Evolutionary conservation across 2,113 vertebrate species (phyloP), one percentile per base, ranked within the genome.

Genomic region (Rhea americana): DNA sequence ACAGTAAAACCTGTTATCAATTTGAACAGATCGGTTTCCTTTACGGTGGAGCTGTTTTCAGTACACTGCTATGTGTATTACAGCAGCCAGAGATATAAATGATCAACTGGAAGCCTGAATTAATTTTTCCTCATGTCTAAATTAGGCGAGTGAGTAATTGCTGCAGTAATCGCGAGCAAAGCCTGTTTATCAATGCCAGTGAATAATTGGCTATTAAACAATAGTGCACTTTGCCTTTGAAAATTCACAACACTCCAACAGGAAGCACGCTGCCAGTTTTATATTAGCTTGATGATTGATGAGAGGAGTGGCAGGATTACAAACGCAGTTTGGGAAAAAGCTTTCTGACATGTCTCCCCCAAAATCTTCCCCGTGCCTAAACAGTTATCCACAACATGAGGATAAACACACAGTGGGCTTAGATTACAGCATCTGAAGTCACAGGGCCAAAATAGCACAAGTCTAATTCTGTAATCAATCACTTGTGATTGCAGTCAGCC

Each of bases 171-270:
- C 50, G 4, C 32, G 5, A 93, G 94, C 93, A 92, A 80, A 93
- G 88, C 77, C 86, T 95, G 93, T 96, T 96, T 96, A 95, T 95
- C 95, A 96, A 94, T 95, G 96, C 94, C 94, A 87, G 90, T 84
- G 93, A 96, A 96, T 94, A 96, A 96, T 41, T 94, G 84, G 84
- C 95, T 94, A 91, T 96, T 95, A 94, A 96, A 96, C 96, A 96
- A 96, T 94, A 72, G 95, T 77, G 94, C 93, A 85, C 95, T 96
- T 95, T 94, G 96, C 96, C 92, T 95, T 82, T 95, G 95, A 87
- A 94, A 86, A 90, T 76, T 26, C 91, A 66, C 91, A 85, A 85
- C 93, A 24, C 71, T 62, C 58, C 21, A 73, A 30, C 95, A 96
- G 96, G 96, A 96, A 96, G 83, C 90, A 7, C 59, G 5, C 41